Percentiles rank a stretch among this genome's conserved stretches.
phyloP scores from a whole-genome alignment of 2,888 invertebrate genomes.

The Drosophila eohydei region DNA sequence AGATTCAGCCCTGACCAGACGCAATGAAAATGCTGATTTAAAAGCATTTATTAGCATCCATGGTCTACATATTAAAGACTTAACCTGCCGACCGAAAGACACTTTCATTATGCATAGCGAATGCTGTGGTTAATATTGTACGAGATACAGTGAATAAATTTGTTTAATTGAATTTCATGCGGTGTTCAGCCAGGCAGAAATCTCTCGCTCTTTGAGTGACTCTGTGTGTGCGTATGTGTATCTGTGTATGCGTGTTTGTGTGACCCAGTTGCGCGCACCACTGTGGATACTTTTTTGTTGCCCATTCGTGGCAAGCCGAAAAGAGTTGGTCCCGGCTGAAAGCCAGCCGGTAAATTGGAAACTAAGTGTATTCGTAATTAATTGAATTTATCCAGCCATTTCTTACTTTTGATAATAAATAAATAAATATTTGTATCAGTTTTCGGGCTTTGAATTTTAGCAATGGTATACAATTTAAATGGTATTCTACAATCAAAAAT shows the following conservation, averaged over 20 bases:
- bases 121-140: constrained; percentile 15
- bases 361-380: constrained; percentile 32
- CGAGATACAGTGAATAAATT: constrained; percentile 24
- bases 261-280: constrained; percentile 38
- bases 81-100: not conserved
- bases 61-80: constrained; percentile 7
- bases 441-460: not conserved
- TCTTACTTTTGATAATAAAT: not conserved
- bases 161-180: constrained; percentile 60
- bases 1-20: not conserved
- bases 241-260: constrained; percentile 10
- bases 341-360: constrained; percentile 3
- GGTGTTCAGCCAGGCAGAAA: constrained; percentile 44
- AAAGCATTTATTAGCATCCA: constrained; percentile 1
- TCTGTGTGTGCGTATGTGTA: constrained; percentile 1
- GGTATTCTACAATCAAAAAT: not conserved
- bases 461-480: not conserved
- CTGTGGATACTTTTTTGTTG: constrained; percentile 42
- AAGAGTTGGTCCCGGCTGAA: constrained; percentile 6
- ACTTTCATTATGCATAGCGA: not conserved
- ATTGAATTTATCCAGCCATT: constrained; percentile 52
- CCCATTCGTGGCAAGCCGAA: constrained; percentile 34
- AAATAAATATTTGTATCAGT: not conserved
- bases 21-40: not conserved
- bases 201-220: constrained; percentile 3